phyloP scores from a whole-genome alignment of 2,888 invertebrate species.

The Antheraea assamensis region DNA sequence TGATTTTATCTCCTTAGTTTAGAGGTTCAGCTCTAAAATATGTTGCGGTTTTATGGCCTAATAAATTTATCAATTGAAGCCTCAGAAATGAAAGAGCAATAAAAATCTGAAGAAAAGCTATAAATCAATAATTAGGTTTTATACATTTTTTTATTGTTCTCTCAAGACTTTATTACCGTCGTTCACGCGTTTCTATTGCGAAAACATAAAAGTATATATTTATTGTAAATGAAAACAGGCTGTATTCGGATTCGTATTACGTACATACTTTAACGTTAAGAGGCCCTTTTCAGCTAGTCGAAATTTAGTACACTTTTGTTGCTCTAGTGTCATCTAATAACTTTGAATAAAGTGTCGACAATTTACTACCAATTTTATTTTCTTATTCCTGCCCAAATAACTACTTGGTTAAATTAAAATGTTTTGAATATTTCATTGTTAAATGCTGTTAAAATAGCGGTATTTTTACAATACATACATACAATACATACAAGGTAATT shows the following conservation, averaged over 20 bases:
- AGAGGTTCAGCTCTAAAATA: neutral
- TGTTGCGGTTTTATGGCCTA: neutral
- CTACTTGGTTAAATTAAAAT: neutral
- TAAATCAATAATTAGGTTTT: slow-evolving; percentile 12
- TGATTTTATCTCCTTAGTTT: neutral
- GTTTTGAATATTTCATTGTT: neutral
- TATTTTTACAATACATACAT: no score
- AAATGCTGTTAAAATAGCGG: no score
- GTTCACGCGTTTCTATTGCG: slow-evolving; percentile 18
- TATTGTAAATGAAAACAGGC: slow-evolving; percentile 22
- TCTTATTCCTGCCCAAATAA: neutral
- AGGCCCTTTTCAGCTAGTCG: neutral
- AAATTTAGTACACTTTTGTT: slow-evolving; percentile 1
- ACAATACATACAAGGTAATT: no score
- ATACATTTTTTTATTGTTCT: slow-evolving; percentile 4
- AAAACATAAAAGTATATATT: slow-evolving; percentile 25
- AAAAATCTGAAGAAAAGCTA: neutral
- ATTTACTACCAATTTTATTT: neutral
- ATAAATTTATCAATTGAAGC: slow-evolving; percentile 1
- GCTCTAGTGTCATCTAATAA: neutral
- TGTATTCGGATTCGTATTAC: slow-evolving; percentile 10
- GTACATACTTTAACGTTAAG: neutral
- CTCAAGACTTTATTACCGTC: slow-evolving; percentile 13
- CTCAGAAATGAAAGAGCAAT: neutral
- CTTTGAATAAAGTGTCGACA: slow-evolving; percentile 7